A percentile compares a stretch with the other conserved stretches of the same genome.
Evolutionary conservation across 1,140 invertebrate species (phyloP).

Genomic region (Aphis gossypii): DNA sequence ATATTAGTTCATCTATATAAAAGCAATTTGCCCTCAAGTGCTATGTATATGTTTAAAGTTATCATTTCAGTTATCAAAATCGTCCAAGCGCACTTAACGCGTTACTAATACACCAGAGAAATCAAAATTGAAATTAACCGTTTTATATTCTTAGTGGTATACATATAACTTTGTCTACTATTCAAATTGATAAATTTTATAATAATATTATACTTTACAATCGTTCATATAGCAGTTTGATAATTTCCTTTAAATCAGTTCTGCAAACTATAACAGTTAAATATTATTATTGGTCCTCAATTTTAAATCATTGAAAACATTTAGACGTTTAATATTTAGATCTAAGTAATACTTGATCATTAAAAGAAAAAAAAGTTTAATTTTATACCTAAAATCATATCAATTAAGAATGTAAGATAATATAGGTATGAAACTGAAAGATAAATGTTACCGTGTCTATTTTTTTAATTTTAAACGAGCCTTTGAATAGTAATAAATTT

Average conservation of each 20-base stretch:
- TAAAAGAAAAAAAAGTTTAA: not conserved
- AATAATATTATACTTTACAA: not conserved
- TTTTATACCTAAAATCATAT: not conserved
- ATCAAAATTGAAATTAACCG: not conserved
- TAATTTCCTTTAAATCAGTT: not conserved
- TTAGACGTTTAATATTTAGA: not conserved
- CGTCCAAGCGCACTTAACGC: not conserved
- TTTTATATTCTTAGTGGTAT: not conserved
- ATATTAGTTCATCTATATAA: not conserved
- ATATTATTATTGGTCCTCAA: not conserved
- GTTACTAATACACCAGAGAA: not conserved
- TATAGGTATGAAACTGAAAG: no score
- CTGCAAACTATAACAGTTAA: not conserved
- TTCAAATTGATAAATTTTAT: not conserved
- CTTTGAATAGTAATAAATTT: no score
- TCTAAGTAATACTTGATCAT: not conserved
- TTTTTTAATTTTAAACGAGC: no score
- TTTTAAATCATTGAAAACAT: not conserved
- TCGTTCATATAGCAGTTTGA: not conserved
- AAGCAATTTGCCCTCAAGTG: not conserved
- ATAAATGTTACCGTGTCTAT: no score
- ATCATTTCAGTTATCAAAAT: not conserved
- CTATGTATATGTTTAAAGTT: not conserved
- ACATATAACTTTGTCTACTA: not conserved
- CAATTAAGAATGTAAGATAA: no score